Percentiles rank a stretch among this genome's conserved stretches.
These are phyloP conservation scores for Thymelicus lineola DNA, from an alignment of 2,888 invertebrate species.

Conservation along the genomic window DNA sequence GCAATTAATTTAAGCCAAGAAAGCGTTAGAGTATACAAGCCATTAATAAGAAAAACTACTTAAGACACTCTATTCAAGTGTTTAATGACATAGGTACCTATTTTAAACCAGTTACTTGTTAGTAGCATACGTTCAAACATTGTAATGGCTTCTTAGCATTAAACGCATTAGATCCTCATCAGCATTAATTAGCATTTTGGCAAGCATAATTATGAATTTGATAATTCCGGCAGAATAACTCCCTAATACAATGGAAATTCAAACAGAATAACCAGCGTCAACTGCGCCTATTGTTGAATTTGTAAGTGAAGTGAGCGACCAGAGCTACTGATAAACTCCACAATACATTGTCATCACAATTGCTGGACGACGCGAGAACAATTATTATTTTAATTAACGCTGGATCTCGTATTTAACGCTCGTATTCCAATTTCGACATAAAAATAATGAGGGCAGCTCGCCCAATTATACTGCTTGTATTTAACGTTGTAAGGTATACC, in stretches of 20 bases:
- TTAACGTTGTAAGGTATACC: no score
- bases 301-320: slow-evolving; percentile 3
- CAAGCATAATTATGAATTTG: no score
- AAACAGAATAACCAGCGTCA: slow-evolving; percentile 1
- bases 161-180: no score
- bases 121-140: no score
- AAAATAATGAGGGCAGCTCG: slow-evolving; percentile 1
- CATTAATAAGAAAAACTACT: no score
- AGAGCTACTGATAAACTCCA: neutral
- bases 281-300: slow-evolving; percentile 11
- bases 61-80: no score
- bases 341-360: slow-evolving; percentile 3
- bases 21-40: no score
- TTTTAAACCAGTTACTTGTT: no score
- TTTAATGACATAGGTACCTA: no score
- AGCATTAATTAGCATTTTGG: no score
- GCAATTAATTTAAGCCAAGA: neutral
- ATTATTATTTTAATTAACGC: slow-evolving; percentile 13
- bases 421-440: neutral
- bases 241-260: neutral
- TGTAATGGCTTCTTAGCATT: no score
- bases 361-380: slow-evolving; percentile 2
- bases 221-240: no score
- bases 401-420: neutral
- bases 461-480: neutral